Conservation (phyloP, 2,888 invertebrate genomes). For the Limnephilus lunatus region DNA sequence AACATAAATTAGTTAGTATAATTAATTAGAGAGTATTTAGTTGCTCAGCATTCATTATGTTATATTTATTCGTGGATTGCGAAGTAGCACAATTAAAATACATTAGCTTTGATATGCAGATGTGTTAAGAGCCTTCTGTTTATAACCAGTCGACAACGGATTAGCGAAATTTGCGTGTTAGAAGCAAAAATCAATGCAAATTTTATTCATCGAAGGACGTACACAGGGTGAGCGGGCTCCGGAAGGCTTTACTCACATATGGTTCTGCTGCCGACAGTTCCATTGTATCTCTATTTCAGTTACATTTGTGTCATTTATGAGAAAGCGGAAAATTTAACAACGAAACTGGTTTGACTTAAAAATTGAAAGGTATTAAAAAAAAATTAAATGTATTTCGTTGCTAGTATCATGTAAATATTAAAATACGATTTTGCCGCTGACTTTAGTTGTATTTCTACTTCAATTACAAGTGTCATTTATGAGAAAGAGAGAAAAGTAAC, state of each 20-base stretch:
- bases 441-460: too few relatives aligned
- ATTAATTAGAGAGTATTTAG: too few relatives aligned
- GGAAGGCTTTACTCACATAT: neutral
- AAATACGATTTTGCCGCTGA: too few relatives aligned
- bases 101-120: too few relatives aligned
- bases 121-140: neutral
- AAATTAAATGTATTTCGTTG: too few relatives aligned
- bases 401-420: too few relatives aligned
- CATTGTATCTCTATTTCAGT: neutral
- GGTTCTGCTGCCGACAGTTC: neutral
- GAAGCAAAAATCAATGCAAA: slow-evolving; percentile 41
- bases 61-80: neutral
- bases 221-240: neutral
- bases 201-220: slow-evolving; percentile 5
- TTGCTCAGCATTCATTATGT: neutral
- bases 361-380: too few relatives aligned
- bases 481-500: too few relatives aligned
- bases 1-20: neutral
- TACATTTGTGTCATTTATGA: neutral
- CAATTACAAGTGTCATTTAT: too few relatives aligned
- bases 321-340: too few relatives aligned
- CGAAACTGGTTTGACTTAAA: too few relatives aligned
- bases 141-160: neutral
- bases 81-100: neutral
- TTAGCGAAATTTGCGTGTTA: slow-evolving; percentile 30